Percentiles rank a stretch among this genome's conserved stretches.
phyloP scores from a whole-genome alignment of 2,113 vertebrate species.

The Dicrurus megarhynchus region DNA sequence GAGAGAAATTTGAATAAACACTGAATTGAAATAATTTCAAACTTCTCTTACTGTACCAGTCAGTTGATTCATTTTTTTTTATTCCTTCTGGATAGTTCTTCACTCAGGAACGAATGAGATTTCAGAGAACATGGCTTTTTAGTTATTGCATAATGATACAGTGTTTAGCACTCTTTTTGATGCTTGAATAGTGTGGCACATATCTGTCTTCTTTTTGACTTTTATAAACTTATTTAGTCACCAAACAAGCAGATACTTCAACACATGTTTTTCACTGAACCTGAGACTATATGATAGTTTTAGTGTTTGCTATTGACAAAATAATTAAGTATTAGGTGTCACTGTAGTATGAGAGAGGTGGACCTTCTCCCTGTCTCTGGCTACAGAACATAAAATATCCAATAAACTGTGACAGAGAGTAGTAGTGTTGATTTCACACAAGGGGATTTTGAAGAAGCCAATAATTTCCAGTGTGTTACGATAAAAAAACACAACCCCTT shows the following conservation, averaged over 20 bases:
- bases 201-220: neutral
- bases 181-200: neutral
- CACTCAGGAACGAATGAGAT: neutral
- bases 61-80: neutral
- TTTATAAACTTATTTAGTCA: neutral
- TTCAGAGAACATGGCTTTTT: neutral
- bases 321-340: neutral
- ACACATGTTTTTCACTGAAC: neutral
- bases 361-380: neutral
- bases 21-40: neutral
- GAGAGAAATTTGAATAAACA: neutral
- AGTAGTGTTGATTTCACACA: neutral
- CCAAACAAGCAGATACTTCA: neutral
- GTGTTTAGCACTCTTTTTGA: neutral
- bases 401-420: neutral
- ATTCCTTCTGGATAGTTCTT: neutral
- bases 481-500: neutral
- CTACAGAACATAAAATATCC: neutral
- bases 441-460: neutral
- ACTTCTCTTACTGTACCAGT: neutral
- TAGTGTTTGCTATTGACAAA: neutral
- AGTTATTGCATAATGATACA: neutral
- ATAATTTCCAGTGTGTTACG: neutral
- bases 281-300: neutral
- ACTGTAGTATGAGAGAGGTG: neutral